These are phyloP conservation scores for Ericerus pela DNA, from an alignment of 1,140 invertebrate genomes.

Conservation along the genomic window DNA sequence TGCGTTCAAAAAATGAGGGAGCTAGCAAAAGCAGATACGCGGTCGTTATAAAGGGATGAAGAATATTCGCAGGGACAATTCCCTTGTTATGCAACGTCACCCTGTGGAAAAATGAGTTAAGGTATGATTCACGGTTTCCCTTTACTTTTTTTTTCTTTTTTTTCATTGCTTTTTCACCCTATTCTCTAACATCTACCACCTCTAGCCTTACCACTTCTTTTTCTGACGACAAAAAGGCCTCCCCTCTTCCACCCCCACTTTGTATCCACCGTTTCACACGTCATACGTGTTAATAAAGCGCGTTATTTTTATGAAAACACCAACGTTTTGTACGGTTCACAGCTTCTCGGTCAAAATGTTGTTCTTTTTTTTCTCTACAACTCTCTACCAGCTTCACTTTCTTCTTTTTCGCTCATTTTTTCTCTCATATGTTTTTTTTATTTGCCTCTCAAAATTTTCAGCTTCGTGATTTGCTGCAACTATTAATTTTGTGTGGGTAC, in stretches of 20 bases:
- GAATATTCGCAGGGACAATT: constrained; percentile 4
- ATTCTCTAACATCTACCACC: too few relatives aligned
- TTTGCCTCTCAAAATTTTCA: neutral
- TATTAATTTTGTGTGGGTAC: too few relatives aligned
- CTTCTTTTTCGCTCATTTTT: neutral
- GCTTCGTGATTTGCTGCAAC: too few relatives aligned
- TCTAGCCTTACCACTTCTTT: too few relatives aligned
- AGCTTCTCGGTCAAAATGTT: constrained; percentile 8
- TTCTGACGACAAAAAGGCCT: constrained; percentile 1
- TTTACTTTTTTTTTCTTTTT: constrained; percentile 3
- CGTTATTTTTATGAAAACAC: constrained; percentile 11
- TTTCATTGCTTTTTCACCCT: too few relatives aligned
- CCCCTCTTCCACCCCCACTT: neutral
- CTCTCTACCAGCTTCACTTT: too few relatives aligned
- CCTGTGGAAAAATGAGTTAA: constrained; percentile 11
- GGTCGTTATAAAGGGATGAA: neutral
- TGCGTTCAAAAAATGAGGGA: constrained; percentile 1
- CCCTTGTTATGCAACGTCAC: constrained; percentile 11
- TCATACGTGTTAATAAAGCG: constrained; percentile 11
- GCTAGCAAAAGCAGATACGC: constrained; percentile 4
- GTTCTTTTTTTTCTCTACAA: constrained; percentile 1
- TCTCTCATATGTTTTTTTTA: neutral
- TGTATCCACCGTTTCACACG: neutral
- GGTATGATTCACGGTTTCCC: constrained; percentile 11
- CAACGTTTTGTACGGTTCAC: constrained; percentile 7